These are phyloP conservation scores for Eupristina koningsbergeri DNA, from an alignment of 1,140 invertebrate species.

Conservation along the genomic window DNA sequence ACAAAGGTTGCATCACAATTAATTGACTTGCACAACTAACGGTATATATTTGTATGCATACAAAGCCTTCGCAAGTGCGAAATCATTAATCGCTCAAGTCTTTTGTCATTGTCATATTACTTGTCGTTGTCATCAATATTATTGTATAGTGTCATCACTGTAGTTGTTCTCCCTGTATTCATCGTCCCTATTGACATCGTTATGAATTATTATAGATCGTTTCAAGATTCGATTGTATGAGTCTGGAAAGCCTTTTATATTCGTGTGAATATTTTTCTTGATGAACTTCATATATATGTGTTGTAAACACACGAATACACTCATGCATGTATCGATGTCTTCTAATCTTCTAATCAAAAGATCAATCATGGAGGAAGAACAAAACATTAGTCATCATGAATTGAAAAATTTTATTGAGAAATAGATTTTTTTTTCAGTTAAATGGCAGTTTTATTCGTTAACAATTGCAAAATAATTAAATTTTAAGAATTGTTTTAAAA, in stretches of 20 bases:
- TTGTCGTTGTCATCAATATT: not conserved
- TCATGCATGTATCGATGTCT: constrained; percentile 24
- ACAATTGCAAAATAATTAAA: constrained; percentile 32
- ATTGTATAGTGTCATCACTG: not conserved
- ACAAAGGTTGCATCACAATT: constrained; percentile 24
- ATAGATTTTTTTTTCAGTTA: not conserved
- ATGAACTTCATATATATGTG: constrained; percentile 11
- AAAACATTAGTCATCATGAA: constrained; percentile 39
- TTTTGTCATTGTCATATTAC: not conserved
- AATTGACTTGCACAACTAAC: constrained; percentile 22
- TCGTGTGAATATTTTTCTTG: constrained; percentile 24
- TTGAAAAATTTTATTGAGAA: constrained; percentile 14
- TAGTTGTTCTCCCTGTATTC: not conserved
- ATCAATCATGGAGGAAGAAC: constrained; percentile 4
- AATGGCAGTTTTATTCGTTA: not conserved
- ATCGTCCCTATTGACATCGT: not conserved
- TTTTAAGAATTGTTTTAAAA: constrained; percentile 28
- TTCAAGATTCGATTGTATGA: not conserved
- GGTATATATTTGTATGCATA: not conserved
- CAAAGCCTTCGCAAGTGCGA: not conserved
- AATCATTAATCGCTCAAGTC: not conserved
- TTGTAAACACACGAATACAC: no score
- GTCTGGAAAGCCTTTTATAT: constrained; percentile 22
- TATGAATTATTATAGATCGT: not conserved
- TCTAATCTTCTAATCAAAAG: constrained; percentile 43